These are phyloP conservation scores for Dolichotis patagonum DNA, from an alignment of 2,113 vertebrate species.

Conservation along the genomic window DNA sequence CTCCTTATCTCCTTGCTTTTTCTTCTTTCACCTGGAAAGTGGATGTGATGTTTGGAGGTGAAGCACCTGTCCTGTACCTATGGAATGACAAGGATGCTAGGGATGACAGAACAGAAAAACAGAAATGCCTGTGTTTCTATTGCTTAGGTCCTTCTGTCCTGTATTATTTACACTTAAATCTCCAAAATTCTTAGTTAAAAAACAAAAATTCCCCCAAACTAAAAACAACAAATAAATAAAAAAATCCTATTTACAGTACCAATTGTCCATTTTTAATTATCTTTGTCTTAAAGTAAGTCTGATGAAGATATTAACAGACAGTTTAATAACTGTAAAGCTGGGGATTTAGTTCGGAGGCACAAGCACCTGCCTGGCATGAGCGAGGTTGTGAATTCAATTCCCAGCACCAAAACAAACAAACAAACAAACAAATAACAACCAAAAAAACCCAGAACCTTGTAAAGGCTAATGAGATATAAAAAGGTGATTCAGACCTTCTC, in stretches of 20 bases:
- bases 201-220: not conserved
- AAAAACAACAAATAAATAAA: not conserved
- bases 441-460: too few relatives aligned
- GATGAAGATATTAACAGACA: not conserved
- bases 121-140: not conserved
- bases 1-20: not conserved
- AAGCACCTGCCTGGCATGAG: too few relatives aligned
- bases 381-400: too few relatives aligned
- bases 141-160: not conserved
- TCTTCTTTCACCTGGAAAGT: not conserved
- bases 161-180: not conserved
- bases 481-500: not conserved
- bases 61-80: not conserved
- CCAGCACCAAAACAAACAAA: too few relatives aligned
- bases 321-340: not conserved
- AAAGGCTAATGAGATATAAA: not conserved
- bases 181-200: not conserved
- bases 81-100: not conserved
- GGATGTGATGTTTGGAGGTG: not conserved
- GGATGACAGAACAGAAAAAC: not conserved
- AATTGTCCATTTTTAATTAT: not conserved
- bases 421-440: too few relatives aligned
- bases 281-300: not conserved
- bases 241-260: not conserved
- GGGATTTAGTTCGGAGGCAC: too few relatives aligned